These are phyloP conservation scores for Sarotherodon lohbergeri DNA, from an alignment of 2,113 vertebrate species.

Conservation along the genomic window DNA sequence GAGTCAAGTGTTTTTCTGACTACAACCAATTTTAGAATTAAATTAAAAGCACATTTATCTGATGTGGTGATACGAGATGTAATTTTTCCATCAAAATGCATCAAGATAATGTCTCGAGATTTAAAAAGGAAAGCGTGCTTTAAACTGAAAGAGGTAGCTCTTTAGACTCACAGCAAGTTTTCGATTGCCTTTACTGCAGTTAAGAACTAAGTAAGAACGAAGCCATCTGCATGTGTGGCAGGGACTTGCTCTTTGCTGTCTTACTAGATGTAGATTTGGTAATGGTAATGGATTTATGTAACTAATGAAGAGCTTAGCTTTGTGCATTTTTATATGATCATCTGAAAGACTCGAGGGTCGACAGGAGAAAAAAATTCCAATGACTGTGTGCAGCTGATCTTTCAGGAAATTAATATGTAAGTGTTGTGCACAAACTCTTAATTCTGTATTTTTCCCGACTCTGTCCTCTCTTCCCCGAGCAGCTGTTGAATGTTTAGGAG, in stretches of 20 bases:
- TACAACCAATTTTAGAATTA: neutral
- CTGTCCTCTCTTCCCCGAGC: neutral
- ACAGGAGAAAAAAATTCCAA: neutral
- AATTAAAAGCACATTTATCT: neutral
- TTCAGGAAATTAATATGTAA: accelerated
- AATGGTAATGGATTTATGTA: neutral
- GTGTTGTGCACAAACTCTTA: neutral
- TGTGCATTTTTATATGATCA: neutral
- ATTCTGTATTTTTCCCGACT: neutral
- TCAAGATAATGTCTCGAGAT: neutral
- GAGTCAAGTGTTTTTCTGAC: conserved; percentile 18
- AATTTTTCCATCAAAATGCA: neutral
- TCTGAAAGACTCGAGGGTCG: neutral
- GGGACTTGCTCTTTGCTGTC: neutral
- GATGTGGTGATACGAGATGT: neutral
- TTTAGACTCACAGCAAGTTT: neutral
- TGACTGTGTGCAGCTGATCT: neutral
- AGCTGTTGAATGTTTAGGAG: conserved; percentile 43
- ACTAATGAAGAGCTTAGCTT: neutral
- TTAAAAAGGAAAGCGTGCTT: neutral
- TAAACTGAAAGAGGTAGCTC: neutral
- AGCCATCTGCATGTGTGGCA: neutral
- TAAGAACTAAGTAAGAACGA: neutral
- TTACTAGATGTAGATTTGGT: neutral
- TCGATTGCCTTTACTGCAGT: neutral